Percentiles rank a stretch among this genome's conserved stretches.
These are phyloP conservation scores for Drosophila tropicalis DNA, from an alignment of 1,140 invertebrate species.

Conservation along the genomic window DNA sequence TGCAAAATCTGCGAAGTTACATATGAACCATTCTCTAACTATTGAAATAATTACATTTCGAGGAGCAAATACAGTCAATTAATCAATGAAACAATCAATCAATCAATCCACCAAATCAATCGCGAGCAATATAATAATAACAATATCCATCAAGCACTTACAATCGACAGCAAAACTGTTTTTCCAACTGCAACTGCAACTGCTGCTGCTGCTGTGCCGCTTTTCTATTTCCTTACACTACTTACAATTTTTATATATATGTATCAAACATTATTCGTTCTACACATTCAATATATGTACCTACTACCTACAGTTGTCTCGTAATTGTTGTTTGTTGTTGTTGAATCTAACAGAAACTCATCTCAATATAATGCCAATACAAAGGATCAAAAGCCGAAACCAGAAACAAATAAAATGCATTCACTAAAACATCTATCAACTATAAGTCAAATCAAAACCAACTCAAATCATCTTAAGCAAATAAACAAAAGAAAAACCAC, in stretches of 20 bases:
- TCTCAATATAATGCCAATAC: background rate
- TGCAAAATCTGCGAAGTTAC: conserved; percentile 25
- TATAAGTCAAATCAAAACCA: background rate
- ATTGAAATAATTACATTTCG: conserved; percentile 30
- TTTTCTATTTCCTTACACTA: conserved; percentile 38
- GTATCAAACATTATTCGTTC: conserved; percentile 3
- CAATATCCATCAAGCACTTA: conserved; percentile 31
- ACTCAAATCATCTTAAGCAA: background rate
- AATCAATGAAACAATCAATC: conserved; percentile 39
- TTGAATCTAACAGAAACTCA: conserved; percentile 23
- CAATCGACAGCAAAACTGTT: conserved; percentile 34
- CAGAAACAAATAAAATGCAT: conserved; percentile 35
- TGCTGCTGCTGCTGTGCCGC: conserved; percentile 60
- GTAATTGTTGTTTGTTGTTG: conserved; percentile 48
- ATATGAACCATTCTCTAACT: conserved; percentile 15
- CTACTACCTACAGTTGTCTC: background rate
- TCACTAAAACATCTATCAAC: conserved; percentile 25
- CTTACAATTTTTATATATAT: conserved; percentile 7
- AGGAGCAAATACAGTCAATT: conserved; percentile 25
- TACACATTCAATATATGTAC: conserved; percentile 1
- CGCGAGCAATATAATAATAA: conserved; percentile 7
- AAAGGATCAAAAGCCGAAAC: background rate
- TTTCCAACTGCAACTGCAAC: conserved; percentile 43
- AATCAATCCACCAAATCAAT: conserved; percentile 14
- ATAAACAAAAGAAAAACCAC: background rate